Evolutionary conservation across 1,140 invertebrate species (phyloP).

Genomic region (Trypoxylus dichotomus): DNA sequence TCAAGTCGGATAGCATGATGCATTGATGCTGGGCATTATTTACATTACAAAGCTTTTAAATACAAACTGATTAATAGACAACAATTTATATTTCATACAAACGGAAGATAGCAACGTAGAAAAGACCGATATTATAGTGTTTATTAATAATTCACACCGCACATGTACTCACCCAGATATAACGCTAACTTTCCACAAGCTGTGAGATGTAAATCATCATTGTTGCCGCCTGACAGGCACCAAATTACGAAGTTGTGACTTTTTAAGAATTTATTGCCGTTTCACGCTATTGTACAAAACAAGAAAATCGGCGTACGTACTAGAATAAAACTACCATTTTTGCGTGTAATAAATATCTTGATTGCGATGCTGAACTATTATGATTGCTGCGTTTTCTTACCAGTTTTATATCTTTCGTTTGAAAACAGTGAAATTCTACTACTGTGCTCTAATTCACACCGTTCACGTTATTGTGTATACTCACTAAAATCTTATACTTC

Average conservation of each 20-base stretch:
- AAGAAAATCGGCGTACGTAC: not conserved
- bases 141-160: too few relatives aligned
- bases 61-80: too few relatives aligned
- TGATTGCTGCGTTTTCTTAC: not conserved
- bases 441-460: not conserved
- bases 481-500: not conserved
- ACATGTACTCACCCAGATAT: not conserved
- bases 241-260: not conserved
- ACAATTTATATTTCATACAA: too few relatives aligned
- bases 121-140: too few relatives aligned
- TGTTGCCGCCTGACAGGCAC: not conserved
- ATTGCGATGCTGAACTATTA: not conserved
- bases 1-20: not conserved
- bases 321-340: not conserved
- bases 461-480: not conserved
- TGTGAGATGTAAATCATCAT: not conserved
- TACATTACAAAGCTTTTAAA: too few relatives aligned
- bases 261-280: not conserved
- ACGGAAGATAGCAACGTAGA: too few relatives aligned
- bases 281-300: not conserved
- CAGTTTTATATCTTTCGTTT: not conserved
- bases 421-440: not conserved
- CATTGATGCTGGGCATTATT: not conserved
- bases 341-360: not conserved
- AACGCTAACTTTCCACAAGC: not conserved